phyloP scores from a whole-genome alignment of 2,113 vertebrate genomes.

The Synodontis membranacea region DNA sequence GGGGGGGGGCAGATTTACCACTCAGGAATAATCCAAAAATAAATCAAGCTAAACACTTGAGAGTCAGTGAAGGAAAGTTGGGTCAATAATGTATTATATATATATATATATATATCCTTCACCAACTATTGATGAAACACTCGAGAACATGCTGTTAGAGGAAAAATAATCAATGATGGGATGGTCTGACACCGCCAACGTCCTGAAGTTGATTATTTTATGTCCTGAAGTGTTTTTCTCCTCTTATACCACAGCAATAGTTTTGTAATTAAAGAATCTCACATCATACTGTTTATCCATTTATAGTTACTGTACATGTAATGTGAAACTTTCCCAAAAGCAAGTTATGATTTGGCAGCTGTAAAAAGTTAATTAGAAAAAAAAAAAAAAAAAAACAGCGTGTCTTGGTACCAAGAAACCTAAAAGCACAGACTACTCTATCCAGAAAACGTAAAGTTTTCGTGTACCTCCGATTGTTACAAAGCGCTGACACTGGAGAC shows the following conservation, averaged over 20 bases:
- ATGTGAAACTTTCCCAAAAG: not conserved
- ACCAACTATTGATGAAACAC: not conserved
- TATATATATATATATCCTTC: not conserved
- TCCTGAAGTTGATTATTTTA: not conserved
- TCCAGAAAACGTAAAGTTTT: not conserved
- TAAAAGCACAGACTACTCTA: not conserved
- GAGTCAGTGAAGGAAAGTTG: not conserved
- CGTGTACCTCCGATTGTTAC: not conserved
- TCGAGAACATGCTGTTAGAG: not conserved
- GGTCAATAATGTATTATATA: not conserved
- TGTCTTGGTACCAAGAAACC: not conserved
- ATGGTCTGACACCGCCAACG: not conserved
- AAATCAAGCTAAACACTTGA: not conserved
- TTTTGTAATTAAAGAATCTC: no score
- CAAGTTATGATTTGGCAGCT: not conserved
- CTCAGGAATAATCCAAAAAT: not conserved
- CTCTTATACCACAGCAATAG: not conserved
- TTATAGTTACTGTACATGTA: not conserved
- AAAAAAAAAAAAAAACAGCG: no score
- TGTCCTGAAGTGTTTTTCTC: not conserved
- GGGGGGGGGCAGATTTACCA: not conserved
- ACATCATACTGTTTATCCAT: no score
- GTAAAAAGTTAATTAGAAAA: not conserved
- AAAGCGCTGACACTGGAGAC: not conserved
- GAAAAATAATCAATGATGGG: not conserved